Conservation (phyloP, 2,113 vertebrate species). For the Picathartes gymnocephalus region DNA sequence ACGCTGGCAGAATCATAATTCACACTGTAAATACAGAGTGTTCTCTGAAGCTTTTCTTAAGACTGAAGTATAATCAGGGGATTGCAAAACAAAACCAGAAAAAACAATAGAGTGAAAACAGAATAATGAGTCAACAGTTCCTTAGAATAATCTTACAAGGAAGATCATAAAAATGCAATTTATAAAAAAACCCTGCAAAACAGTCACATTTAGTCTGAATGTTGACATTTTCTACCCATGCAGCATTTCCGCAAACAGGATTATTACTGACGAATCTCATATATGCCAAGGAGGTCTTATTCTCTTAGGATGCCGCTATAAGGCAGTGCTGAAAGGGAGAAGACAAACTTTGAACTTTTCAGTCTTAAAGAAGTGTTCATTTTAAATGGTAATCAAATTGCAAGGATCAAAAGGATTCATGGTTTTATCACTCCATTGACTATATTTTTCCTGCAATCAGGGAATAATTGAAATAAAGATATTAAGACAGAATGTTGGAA, state of each 20-base stretch:
- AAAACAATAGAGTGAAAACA: conserved; percentile 32
- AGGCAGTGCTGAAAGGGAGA: conserved; percentile 26
- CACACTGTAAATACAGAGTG: conserved; percentile 30
- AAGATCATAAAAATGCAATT: conserved; percentile 32
- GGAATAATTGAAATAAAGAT: conserved; percentile 7
- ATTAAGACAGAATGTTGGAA: background rate
- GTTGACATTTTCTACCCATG: background rate
- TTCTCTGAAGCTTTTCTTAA: conserved; percentile 41
- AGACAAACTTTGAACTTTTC: conserved; percentile 45
- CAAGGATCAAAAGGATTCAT: conserved; percentile 18
- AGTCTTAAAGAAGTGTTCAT: conserved; percentile 27
- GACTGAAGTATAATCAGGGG: conserved; percentile 44
- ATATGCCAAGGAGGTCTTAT: background rate
- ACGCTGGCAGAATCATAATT: conserved; percentile 24
- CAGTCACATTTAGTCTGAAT: background rate
- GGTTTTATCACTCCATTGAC: background rate
- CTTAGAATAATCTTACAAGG: conserved; percentile 18
- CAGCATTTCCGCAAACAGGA: conserved; percentile 37
- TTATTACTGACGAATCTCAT: conserved; percentile 35
- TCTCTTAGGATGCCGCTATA: conserved; percentile 7
- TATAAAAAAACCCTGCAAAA: background rate
- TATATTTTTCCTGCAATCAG: background rate
- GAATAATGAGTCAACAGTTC: conserved; percentile 19
- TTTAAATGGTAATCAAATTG: conserved; percentile 47
- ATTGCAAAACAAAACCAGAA: conserved; percentile 36